Conservation (phyloP, 1,140 invertebrate genomes). For the Conus ventricosus region DNA sequence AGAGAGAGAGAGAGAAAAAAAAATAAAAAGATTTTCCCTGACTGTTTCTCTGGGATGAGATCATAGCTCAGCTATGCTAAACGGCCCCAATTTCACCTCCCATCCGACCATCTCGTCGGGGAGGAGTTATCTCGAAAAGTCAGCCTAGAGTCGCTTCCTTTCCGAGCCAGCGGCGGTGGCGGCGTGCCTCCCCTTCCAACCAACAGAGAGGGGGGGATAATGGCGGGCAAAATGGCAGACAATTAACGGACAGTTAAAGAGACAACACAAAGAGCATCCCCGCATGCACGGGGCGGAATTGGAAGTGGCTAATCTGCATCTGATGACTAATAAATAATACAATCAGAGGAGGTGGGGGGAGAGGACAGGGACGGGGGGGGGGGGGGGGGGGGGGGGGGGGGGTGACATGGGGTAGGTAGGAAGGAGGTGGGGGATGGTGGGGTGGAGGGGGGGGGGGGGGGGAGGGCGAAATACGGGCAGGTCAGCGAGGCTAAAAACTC, state of each 20-base stretch:
- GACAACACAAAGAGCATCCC: constrained; percentile 28
- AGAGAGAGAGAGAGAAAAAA: too few species aligned
- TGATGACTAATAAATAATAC: constrained; percentile 19
- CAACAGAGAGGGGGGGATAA: too few species aligned
- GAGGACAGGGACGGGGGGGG: not conserved
- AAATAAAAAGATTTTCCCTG: not conserved
- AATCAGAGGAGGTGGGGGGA: not conserved
- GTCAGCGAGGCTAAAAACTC: not conserved
- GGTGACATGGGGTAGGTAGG: not conserved
- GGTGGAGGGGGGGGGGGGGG: not conserved
- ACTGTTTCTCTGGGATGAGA: not conserved
- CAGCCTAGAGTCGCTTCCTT: not conserved
- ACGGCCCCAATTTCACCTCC: not conserved
- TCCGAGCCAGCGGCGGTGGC: not conserved
- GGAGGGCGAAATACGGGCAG: too few species aligned
- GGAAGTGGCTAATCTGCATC: not conserved
- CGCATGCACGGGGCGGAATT: not conserved
- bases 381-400: not conserved
- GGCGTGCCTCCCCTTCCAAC: too few species aligned
- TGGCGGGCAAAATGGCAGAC: not conserved
- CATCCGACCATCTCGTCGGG: constrained; percentile 13
- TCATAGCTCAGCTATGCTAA: not conserved
- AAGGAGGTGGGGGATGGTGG: not conserved
- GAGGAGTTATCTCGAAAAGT: not conserved
- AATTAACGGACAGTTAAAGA: constrained; percentile 15